Conservation (phyloP, 1,140 invertebrate genomes). For the Drosophila sturtevanti region DNA sequence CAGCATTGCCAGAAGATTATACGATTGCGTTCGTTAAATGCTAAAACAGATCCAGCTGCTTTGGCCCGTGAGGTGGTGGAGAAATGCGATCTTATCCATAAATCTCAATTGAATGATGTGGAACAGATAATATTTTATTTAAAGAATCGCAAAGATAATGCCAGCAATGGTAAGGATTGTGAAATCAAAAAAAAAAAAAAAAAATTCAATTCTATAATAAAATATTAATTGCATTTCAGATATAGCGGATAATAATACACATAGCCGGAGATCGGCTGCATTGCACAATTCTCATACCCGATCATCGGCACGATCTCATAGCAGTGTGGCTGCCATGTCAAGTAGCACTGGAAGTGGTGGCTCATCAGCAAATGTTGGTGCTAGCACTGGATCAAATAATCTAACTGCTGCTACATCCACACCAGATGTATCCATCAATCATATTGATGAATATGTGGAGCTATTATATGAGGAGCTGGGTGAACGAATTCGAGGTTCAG, state of each 20-base stretch:
- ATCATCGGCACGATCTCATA: slow-evolving; percentile 55
- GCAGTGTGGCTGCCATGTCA: slow-evolving; percentile 44
- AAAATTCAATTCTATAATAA: too few species aligned
- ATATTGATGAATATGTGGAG: slow-evolving; percentile 97
- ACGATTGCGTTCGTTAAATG: slow-evolving; percentile 91
- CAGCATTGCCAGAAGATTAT: slow-evolving; percentile 93
- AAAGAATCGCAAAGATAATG: slow-evolving; percentile 89
- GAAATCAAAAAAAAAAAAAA: too few species aligned
- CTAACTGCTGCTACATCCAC: slow-evolving; percentile 35
- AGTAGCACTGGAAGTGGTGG: slow-evolving; percentile 27
- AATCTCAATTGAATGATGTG: slow-evolving; percentile 92
- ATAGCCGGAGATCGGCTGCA: slow-evolving; percentile 60
- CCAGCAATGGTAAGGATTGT: slow-evolving; percentile 59
- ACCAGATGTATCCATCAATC: slow-evolving; percentile 88
- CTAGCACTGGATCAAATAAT: slow-evolving; percentile 26
- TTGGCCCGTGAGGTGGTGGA: slow-evolving; percentile 94
- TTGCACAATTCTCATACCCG: slow-evolving; percentile 58
- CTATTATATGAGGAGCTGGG: slow-evolving; percentile 97
- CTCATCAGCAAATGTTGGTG: background rate
- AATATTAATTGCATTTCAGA: slow-evolving; percentile 35
- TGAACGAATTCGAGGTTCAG: slow-evolving; percentile 96
- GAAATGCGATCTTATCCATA: slow-evolving; percentile 94
- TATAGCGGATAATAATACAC: slow-evolving; percentile 71
- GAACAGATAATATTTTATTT: slow-evolving; percentile 96
- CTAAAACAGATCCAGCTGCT: slow-evolving; percentile 90